phyloP scores from a whole-genome alignment of 2,113 vertebrate species.

The Athene cunicularia region DNA sequence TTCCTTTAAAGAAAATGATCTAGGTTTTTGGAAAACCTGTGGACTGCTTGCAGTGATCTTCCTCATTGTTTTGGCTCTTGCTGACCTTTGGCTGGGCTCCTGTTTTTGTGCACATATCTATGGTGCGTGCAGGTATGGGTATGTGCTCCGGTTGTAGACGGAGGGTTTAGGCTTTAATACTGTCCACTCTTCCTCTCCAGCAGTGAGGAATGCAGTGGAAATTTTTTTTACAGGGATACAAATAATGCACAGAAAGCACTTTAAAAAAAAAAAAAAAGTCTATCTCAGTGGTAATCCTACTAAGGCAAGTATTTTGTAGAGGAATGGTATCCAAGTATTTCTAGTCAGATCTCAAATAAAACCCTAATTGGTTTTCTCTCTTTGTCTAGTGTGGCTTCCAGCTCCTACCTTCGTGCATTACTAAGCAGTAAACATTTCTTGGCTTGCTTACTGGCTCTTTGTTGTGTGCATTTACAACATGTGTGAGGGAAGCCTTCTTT shows the following conservation, averaged over 20 bases:
- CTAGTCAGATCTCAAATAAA: background rate
- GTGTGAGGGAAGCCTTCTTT: background rate
- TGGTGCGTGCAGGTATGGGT: background rate
- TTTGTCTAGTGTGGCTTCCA: background rate
- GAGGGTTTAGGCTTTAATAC: background rate
- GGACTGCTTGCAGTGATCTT: background rate
- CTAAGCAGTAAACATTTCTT: conserved; percentile 25
- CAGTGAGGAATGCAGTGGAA: background rate
- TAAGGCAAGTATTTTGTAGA: background rate
- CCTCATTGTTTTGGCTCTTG: background rate
- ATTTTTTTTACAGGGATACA: background rate
- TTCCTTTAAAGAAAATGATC: background rate
- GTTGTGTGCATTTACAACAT: background rate
- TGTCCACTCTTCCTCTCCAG: background rate
- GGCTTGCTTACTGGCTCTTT: background rate
- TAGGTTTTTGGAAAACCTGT: background rate
- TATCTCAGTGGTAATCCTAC: background rate
- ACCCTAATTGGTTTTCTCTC: background rate
- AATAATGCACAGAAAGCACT: background rate
- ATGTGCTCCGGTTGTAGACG: background rate
- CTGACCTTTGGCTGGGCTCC: background rate
- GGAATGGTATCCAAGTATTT: background rate
- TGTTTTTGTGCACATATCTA: background rate
- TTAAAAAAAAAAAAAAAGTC: background rate
- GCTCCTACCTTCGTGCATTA: background rate